Evolutionary conservation across 37 sponge, comb jelly and placozoan species (phyloP).

Genomic region (Haliclona indistincta): DNA sequence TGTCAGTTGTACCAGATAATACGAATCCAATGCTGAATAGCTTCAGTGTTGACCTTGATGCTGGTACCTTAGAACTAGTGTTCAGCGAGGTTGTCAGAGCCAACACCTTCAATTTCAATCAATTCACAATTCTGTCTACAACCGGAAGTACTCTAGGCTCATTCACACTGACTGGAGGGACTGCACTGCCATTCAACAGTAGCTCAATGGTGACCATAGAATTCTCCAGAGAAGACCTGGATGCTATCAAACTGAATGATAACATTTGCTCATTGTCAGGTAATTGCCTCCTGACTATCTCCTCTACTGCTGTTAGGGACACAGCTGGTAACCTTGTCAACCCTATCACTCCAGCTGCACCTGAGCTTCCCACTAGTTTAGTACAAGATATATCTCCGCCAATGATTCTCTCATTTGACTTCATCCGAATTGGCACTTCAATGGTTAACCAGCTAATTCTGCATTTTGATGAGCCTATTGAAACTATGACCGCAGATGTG

Average conservation of each 20-base stretch:
- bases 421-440: slow-evolving; percentile 8
- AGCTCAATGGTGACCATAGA: slow-evolving; percentile 49
- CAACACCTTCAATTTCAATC: slow-evolving; percentile 48
- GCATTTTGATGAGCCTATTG: slow-evolving; percentile 70
- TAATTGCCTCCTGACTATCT: slow-evolving; percentile 41
- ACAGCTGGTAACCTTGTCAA: slow-evolving; percentile 62
- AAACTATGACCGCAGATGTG: slow-evolving; percentile 19
- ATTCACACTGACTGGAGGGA: slow-evolving; percentile 25
- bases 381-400: slow-evolving; percentile 58
- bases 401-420: slow-evolving; percentile 59
- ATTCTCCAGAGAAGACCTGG: slow-evolving; percentile 47
- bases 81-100: slow-evolving; percentile 76
- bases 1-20: slow-evolving; percentile 36
- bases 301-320: slow-evolving; percentile 55
- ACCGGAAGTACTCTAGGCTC: background rate
- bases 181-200: slow-evolving; percentile 19
- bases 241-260: slow-evolving; percentile 49
- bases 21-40: slow-evolving; percentile 42
- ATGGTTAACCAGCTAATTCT: slow-evolving; percentile 14
- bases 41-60: slow-evolving; percentile 59
- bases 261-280: slow-evolving; percentile 28
- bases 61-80: slow-evolving; percentile 64
- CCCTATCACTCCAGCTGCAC: slow-evolving; percentile 14
- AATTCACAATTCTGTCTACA: slow-evolving; percentile 31
- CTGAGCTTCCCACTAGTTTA: background rate